Base-by-base conservation (phyloP, 2,797 vertebrate genomes). In the Poecilia picta region DNA sequence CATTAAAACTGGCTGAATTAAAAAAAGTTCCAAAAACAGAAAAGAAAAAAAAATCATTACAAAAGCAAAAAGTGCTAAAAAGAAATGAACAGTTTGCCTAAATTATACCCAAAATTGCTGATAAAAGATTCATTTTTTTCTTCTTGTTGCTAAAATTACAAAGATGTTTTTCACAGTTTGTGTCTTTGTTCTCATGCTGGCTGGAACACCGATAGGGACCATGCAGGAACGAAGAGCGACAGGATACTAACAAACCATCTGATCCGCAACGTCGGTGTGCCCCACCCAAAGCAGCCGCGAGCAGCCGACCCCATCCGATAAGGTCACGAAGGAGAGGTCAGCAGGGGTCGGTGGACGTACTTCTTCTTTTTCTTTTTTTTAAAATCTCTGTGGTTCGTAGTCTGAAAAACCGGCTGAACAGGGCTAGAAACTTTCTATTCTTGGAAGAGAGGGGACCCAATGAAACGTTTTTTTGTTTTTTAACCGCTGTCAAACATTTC, bases 181-280 rank as follows among this genome's bases (percentile, higher is more conserved):
- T 94, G 94, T 89, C 91, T 93, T 94, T 94, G 93, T 93, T 93
- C 89, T 94, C 95, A 96, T 96, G 96, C 96, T 95, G 96, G 95
- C 93, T 93, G 91, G 84, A 94, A 94, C 93, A 95, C 93, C 91
- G 81, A 94, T 88, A 89, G 92, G 94, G 93, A 94, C 89, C 95
- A 95, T 96, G 95, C 95, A 92, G 92, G 93, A 91, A 91, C 88
- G 88, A 89, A 87, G 90, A 91, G 88, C 66, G 45, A 89, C 87
- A 86, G 81, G 83, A 90, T 90, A 80, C 85, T 78, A 90, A 90
- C 92, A 85, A 86, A 89, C 90, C 90, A 90, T 73, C 51, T 77
- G 72, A 89, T 88, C 90, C 85, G 89, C 47, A 20, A 49, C 47
- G 47, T 49, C 6, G 47, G 18, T 20, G 47, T 49, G 70, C 77